These are phyloP conservation scores for Sphinx pinastri DNA, from an alignment of 2,888 invertebrate species.

Conservation along the genomic window DNA sequence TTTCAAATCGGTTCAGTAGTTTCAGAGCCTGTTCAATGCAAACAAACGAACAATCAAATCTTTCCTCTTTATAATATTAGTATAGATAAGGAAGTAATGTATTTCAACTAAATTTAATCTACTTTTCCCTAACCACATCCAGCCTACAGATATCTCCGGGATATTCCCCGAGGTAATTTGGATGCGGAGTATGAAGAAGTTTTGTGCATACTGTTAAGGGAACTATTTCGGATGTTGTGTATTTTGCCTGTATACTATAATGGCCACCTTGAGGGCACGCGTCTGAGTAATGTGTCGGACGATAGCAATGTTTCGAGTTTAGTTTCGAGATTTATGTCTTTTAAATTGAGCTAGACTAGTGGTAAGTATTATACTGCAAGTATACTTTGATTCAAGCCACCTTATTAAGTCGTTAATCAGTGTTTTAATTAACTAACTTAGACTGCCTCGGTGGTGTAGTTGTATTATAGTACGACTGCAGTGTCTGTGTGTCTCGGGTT, in stretches of 20 bases:
- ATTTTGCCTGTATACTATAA: conserved; percentile 63
- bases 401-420: neutral
- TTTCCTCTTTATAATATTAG: no score
- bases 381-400: no score
- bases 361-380: no score
- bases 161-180: conserved; percentile 71
- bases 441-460: no score
- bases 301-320: conserved; percentile 29
- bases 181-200: conserved; percentile 74
- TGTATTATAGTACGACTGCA: no score
- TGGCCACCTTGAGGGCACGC: conserved; percentile 64
- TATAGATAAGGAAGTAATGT: no score
- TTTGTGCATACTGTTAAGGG: conserved; percentile 68
- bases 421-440: no score
- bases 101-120: no score
- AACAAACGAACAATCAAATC: no score
- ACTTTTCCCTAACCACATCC: conserved; percentile 35
- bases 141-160: conserved; percentile 34
- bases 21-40: no score
- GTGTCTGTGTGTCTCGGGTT: no score
- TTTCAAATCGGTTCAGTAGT: no score
- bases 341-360: neutral
- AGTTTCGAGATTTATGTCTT: conserved; percentile 8
- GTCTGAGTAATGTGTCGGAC: conserved; percentile 36
- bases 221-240: conserved; percentile 66